Percentiles rank a stretch among this genome's conserved stretches.
These are phyloP conservation scores for Brachystomella parvula DNA, from an alignment of 1,140 invertebrate species.

Conservation along the genomic window DNA sequence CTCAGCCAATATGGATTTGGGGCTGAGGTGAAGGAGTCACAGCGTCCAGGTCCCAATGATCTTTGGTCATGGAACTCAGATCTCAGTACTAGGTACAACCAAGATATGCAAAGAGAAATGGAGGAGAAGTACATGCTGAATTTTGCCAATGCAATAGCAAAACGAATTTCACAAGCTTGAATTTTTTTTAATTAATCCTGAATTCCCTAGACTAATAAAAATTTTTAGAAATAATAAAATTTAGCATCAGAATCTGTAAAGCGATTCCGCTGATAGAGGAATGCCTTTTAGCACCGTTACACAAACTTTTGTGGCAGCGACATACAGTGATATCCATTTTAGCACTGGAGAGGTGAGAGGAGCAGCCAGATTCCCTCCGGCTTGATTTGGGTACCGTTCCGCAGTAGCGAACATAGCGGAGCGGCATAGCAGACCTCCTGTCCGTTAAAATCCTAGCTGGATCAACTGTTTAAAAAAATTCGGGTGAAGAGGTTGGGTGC, in stretches of 20 bases:
- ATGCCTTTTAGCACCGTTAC: neutral
- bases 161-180: constrained; percentile 42
- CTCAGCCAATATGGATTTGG: neutral
- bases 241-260: neutral
- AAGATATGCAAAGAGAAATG: constrained; percentile 70
- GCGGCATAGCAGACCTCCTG: neutral
- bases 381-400: neutral
- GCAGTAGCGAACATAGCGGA: neutral
- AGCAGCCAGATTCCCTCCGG: neutral
- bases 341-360: neutral
- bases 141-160: constrained; percentile 55
- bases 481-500: neutral
- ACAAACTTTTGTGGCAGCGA: neutral
- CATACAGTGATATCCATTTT: neutral
- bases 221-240: neutral
- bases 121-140: constrained; percentile 65
- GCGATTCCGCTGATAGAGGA: neutral
- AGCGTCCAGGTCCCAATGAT: constrained; percentile 1
- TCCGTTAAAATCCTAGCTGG: neutral
- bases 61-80: constrained; percentile 55
- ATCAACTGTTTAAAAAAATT: neutral
- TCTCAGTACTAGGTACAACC: constrained; percentile 67
- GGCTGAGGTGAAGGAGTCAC: neutral
- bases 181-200: neutral
- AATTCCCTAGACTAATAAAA: neutral